Percentiles rank a stretch among this genome's conserved stretches.
Conservation (phyloP, 2,797 vertebrate species). For the Epinephelus coioides region DNA sequence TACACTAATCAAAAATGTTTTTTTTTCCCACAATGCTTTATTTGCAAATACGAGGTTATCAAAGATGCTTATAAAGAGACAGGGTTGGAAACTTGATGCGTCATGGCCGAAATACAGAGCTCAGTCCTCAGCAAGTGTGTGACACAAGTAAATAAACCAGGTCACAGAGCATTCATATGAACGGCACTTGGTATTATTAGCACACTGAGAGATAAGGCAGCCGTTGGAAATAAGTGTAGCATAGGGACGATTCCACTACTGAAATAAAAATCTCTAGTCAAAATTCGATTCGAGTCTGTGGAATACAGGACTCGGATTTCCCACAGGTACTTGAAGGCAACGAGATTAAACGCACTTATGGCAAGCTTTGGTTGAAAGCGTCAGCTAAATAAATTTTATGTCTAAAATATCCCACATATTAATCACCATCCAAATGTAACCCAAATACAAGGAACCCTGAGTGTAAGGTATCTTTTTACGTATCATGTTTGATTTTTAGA, state of each 20-base stretch:
- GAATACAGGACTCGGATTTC: background rate
- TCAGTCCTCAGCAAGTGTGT: background rate
- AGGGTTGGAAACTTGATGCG: background rate
- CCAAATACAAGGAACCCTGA: background rate
- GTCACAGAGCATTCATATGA: background rate
- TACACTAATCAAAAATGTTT: constrained; percentile 11
- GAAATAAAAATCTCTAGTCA: too few relatives aligned
- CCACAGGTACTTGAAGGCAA: background rate
- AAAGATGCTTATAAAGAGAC: constrained; percentile 21
- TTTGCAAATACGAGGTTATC: too few relatives aligned
- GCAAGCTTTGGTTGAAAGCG: too few relatives aligned
- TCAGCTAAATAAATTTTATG: too few relatives aligned
- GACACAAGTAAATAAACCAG: background rate
- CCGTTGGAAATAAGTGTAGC: background rate
- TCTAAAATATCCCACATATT: background rate
- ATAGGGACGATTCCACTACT: background rate
- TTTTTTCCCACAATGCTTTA: too few relatives aligned
- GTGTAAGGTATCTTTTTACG: background rate
- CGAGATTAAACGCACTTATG: background rate
- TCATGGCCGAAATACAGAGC: background rate
- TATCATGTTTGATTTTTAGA: too few relatives aligned
- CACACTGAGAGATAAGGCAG: background rate
- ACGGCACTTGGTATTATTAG: background rate
- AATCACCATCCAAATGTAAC: background rate
- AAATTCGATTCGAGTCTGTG: too few relatives aligned